phyloP scores from a whole-genome alignment of 2,888 invertebrate genomes.

The Sinhomidia bicolor region DNA sequence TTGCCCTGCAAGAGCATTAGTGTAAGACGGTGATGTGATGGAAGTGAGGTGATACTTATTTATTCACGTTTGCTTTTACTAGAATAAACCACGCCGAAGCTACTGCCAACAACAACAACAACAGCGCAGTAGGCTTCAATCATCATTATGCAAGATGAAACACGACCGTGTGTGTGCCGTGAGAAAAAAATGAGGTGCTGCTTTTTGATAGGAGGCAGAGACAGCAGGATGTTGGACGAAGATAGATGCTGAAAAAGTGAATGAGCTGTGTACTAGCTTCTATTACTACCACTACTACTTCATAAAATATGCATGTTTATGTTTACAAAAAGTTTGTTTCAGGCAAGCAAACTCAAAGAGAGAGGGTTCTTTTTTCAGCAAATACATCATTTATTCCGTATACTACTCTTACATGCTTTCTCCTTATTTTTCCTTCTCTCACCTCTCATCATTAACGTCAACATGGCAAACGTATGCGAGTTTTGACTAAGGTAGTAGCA shows the following conservation, averaged over 20 bases:
- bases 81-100: background rate
- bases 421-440: background rate
- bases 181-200: conserved; percentile 31
- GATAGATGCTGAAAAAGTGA: background rate
- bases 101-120: background rate
- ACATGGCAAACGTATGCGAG: background rate
- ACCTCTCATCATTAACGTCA: conserved; percentile 1
- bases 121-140: conserved; percentile 19
- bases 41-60: conserved; percentile 9
- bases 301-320: conserved; percentile 33
- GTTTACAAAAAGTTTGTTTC: background rate
- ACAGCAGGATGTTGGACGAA: conserved; percentile 2
- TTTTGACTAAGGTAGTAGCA: background rate
- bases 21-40: background rate
- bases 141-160: conserved; percentile 51
- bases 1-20: background rate
- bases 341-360: background rate
- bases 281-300: too few species aligned
- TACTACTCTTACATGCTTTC: too few species aligned
- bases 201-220: too few species aligned
- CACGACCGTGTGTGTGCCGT: conserved; percentile 6
- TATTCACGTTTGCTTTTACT: conserved; percentile 15
- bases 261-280: background rate
- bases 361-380: background rate
- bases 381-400: background rate